These are phyloP conservation scores for Cromileptes altivelis DNA, from an alignment of 2,113 vertebrate species.

Conservation along the genomic window DNA sequence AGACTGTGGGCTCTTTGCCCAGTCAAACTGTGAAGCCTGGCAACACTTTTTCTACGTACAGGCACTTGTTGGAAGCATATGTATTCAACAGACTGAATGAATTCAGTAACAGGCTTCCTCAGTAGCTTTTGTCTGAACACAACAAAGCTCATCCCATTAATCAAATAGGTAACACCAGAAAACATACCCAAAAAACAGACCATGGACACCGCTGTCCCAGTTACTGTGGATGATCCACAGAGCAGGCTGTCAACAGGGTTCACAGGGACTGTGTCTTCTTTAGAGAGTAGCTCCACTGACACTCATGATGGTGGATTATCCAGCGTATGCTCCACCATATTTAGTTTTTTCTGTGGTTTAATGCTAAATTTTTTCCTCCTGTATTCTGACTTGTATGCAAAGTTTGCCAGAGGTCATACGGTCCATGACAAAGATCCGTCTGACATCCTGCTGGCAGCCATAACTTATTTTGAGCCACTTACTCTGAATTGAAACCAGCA, in stretches of 20 bases:
- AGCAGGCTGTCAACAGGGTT: not conserved
- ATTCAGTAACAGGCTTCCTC: not conserved
- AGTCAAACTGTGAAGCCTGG: not conserved
- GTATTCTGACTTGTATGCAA: not conserved
- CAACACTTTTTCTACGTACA: not conserved
- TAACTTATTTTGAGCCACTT: not conserved
- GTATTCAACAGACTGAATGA: not conserved
- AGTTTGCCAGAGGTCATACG: not conserved
- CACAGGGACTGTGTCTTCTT: not conserved
- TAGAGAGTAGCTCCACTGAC: not conserved
- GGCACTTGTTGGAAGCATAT: not conserved
- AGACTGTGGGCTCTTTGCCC: not conserved
- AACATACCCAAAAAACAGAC: not conserved
- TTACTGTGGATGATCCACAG: not conserved
- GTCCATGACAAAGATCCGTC: not conserved
- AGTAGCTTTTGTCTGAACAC: not conserved
- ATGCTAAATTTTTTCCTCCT: not conserved
- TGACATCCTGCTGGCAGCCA: not conserved
- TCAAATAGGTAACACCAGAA: not conserved
- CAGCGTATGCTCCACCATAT: not conserved
- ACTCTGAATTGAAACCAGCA: slow-evolving; percentile 20
- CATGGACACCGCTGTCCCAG: not conserved
- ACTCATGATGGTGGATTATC: not conserved
- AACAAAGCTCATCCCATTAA: not conserved
- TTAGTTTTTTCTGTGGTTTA: not conserved